Evolutionary conservation across 2,888 invertebrate genomes (phyloP), one percentile per base, ranked within the genome.

Genomic region (Macroteleia sp.): DNA sequence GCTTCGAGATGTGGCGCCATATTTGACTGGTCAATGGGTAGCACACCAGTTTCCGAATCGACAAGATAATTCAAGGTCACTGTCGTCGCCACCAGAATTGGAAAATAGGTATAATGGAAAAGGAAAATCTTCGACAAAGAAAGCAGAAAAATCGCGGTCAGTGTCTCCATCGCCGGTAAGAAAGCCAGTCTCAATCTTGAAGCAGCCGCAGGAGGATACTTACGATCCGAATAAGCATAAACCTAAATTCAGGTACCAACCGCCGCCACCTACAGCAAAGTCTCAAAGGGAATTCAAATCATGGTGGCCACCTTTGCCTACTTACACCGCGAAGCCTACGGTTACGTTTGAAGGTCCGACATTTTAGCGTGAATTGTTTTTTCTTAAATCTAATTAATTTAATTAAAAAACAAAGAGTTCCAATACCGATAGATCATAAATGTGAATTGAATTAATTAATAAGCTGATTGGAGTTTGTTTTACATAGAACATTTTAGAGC

Each of bases 1-100:
- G 85, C 92, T 96, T 1, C 93, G 95, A 8, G 95, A 96, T 83
- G 95, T 96, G 54, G 95, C 96, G 0, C 95, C 96, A 0, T 96
- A 96, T 90, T 91, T 97, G 75, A 94, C 95, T 0, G 96, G 96
- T 1, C 93, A 95, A 5, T 97, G 97, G 96, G 94, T 95, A 32
- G 96, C 97, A 0, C 97, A 97, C 89, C 94, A 93, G 82, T 96
- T 94, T 88, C 96, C 96, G 0, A 95, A 93, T 82, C 93, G 93
- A 1, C 93, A 93, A 67, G 95, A 95, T 83, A 95, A 95, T 85
- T 94, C 94, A 56, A 92, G 94, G 50, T 94, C 95, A 1, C 86
- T 95, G 41, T 94, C 93, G 0, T 92, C 93, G 4, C 93, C 93
- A 0, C 88, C 89, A 1, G 87, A 87, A 8, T 77, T 90, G 2